Evolutionary conservation across 2,797 vertebrate genomes (phyloP).

Genomic region (Thalassophryne amazonica): DNA sequence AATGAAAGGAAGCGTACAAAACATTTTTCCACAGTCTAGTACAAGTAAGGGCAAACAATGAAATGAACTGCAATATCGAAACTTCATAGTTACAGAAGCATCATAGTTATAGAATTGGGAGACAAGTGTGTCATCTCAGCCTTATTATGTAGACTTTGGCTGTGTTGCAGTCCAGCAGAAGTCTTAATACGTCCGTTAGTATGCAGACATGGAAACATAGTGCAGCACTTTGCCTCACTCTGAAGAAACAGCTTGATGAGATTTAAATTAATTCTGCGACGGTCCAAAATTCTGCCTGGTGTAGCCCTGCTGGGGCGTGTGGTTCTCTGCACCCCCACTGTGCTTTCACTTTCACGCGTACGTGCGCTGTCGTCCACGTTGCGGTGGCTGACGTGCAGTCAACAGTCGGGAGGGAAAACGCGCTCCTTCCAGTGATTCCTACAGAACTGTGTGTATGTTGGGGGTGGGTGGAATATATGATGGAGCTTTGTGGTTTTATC

Average conservation of each 20-base stretch:
- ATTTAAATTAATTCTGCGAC: slow-evolving; percentile 81
- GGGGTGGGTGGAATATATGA: background rate
- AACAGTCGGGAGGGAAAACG: slow-evolving; percentile 34
- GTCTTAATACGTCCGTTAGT: slow-evolving; percentile 64
- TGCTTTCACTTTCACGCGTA: slow-evolving; percentile 26
- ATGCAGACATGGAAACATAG: slow-evolving; percentile 66
- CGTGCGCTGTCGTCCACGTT: slow-evolving; percentile 36
- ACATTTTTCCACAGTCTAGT: too few species aligned
- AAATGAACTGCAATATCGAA: too few species aligned
- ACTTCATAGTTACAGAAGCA: too few species aligned
- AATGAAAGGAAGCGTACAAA: too few species aligned
- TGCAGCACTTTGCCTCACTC: slow-evolving; percentile 63
- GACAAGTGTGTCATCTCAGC: too few species aligned
- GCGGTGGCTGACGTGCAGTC: slow-evolving; percentile 52
- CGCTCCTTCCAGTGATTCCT: slow-evolving; percentile 14
- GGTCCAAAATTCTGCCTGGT: slow-evolving; percentile 69
- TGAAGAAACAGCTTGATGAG: slow-evolving; percentile 75
- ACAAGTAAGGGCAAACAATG: too few species aligned
- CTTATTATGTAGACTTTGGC: too few species aligned
- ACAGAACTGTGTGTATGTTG: slow-evolving; percentile 10
- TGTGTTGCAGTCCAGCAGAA: slow-evolving; percentile 24
- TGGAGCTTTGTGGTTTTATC: slow-evolving; percentile 10
- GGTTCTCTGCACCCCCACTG: slow-evolving; percentile 49
- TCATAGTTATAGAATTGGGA: too few species aligned
- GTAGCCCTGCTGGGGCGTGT: slow-evolving; percentile 63